Base-by-base conservation (phyloP, 2,888 invertebrate genomes). In the Hemicrepidius hirtus region DNA sequence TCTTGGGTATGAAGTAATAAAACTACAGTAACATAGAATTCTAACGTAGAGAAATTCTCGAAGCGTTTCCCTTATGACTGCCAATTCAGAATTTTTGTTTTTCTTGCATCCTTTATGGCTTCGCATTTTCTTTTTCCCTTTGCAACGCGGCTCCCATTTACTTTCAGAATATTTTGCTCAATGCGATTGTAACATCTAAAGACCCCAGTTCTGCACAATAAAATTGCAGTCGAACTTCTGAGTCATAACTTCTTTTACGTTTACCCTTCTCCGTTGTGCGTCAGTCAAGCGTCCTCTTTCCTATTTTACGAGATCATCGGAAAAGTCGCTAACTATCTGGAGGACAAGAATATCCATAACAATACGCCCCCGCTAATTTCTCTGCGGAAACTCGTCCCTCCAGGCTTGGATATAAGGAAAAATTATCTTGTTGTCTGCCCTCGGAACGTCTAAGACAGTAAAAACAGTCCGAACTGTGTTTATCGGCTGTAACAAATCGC, bases 401-500 rank as follows among this genome's bases (percentile, higher is more conserved):
- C 18, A 20, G 28, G 5, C 3, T n/a, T 18, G 62, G 50, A 55
- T 65, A 71, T 72, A 68, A 68, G 65, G 71, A 72, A 68, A 75
- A 66, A 68, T 68, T 50, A 68, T 71, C 60, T 70, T 73, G 71
- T 69, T 67, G 75, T 76, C 68, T 66, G 68, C 64, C 71, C 71
- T 70, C 64, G 68, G 68, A 77, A 75, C 71, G 78, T 80, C 80
- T 78, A 79, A 79, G 81, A 81, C 79, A 78, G 81, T 81, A 81
- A 83, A 83, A 83, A 83, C 81, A 81, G 80, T 80, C 80, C 78
- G 78, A 81, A 81, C 82, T 79, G 80, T 82, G 83, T 84, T 84
- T 85, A 85, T 84, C 84, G 84, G 80, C 82, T 80, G 83, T 84
- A 84, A 84, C 84, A 84, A 84, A 84, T 85, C 83, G 84, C 78